phyloP scores from a whole-genome alignment of 2,797 vertebrate genomes.

The Chanos chanos region DNA sequence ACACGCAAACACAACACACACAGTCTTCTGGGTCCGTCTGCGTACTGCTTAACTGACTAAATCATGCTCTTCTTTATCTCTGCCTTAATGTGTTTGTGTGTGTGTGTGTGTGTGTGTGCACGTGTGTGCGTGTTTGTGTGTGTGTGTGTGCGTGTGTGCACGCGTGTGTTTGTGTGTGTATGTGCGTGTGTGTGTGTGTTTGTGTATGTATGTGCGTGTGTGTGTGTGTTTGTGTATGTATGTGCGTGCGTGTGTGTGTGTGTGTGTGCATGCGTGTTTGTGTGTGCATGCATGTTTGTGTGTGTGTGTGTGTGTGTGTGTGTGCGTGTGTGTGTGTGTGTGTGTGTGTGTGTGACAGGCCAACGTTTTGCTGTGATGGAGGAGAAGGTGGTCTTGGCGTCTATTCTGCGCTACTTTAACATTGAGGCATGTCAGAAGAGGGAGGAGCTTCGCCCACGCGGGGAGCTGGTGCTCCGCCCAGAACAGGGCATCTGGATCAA shows the following conservation, averaged over 20 bases:
- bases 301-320: not conserved
- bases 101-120: not conserved
- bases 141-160: no score
- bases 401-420: slow-evolving; percentile 78
- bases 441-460: slow-evolving; percentile 75
- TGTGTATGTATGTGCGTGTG: no score
- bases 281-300: not conserved
- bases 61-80: no score
- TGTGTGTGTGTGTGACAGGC: slow-evolving; percentile 62
- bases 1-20: not conserved
- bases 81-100: no score
- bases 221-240: no score
- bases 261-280: not conserved
- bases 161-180: no score
- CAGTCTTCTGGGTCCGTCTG: no score
- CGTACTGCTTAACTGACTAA: no score
- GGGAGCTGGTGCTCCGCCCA: slow-evolving; percentile 87
- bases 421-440: slow-evolving; percentile 77
- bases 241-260: not conserved
- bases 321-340: slow-evolving; percentile 7
- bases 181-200: no score
- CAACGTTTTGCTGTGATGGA: slow-evolving; percentile 92
- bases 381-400: slow-evolving; percentile 85
- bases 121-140: not conserved
- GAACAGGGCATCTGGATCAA: slow-evolving; percentile 82